Base-by-base conservation (phyloP, 1,140 invertebrate genomes). In the Chrysoperla carnea region DNA sequence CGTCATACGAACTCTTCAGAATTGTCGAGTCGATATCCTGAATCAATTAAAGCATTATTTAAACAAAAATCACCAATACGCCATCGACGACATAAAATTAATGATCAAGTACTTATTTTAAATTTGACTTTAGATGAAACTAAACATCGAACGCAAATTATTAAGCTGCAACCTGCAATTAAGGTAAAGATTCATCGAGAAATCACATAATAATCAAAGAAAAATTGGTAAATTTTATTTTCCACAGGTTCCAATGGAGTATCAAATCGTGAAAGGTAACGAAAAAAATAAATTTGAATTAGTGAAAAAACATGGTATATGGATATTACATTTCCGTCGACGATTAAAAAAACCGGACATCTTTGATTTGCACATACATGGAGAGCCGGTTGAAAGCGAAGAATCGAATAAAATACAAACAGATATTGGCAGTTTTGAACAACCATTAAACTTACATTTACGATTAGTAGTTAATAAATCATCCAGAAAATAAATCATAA, bases 241-340 rank as follows among this genome's bases (percentile, higher is more conserved):
- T 43, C 52, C 48, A 6, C 46, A 60, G 57, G 65, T 71, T 42
- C 70, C 75, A 41, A 70, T 80, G 49, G 63, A 69, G 28, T 85
- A 84, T 55, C 61, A 55, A 31, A 79, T 85, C 31, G 61, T 64
- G 0, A 64, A 64, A 38, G 78, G 79, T 35, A 80, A 81, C 55
- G 70, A 79, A 41, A 58, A 66, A 1, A 65, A 67, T n/a, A 59
- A 71, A 17, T 81, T 84, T 52, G 69, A 78, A 46, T 64, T 84
- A 47, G 57, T 68, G n/a, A 65, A 71, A 41, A 71, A 70, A 39
- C 66, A 73, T 43, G 76, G 72, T 11, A 61, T 81, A 2, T 76
- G 71, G 64, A 65, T 69, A 2, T 52, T 81, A 4, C 75, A 78
- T 50, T 79, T 79, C 59, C 63, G 60, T 27, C 62, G 62, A 42